A percentile compares a stretch with the other conserved stretches of the same genome.
These are phyloP conservation scores for Pheosia gnoma DNA, from an alignment of 2,888 invertebrate genomes.

Conservation along the genomic window DNA sequence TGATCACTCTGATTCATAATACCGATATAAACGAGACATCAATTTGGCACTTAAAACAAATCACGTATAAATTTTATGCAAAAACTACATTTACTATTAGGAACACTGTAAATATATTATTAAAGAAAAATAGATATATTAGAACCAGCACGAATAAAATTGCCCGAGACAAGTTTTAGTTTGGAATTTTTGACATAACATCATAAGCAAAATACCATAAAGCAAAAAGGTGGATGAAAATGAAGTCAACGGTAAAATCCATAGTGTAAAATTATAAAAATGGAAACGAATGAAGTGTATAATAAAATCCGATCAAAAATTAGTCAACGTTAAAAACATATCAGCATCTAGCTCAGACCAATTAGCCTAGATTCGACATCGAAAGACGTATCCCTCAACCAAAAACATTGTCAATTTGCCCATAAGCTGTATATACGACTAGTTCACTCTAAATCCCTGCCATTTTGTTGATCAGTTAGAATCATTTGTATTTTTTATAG, in stretches of 20 bases:
- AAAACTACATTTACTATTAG: constrained; percentile 69
- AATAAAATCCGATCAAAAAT: too few relatives aligned
- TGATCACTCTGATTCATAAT: constrained; percentile 79
- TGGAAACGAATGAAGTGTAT: background rate
- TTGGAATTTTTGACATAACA: constrained; percentile 79
- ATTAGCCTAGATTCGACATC: too few relatives aligned
- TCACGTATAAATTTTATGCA: constrained; percentile 69
- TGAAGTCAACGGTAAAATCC: constrained; percentile 66
- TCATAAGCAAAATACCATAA: constrained; percentile 60
- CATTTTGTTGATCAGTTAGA: too few relatives aligned
- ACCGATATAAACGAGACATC: constrained; percentile 69
- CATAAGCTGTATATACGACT: too few relatives aligned
- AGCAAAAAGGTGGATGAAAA: constrained; percentile 55
- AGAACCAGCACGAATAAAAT: constrained; percentile 66
- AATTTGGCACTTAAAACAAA: constrained; percentile 79
- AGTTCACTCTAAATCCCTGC: too few relatives aligned
- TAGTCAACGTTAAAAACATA: too few relatives aligned
- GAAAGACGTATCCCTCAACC: too few relatives aligned
- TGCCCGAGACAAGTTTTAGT: constrained; percentile 72
- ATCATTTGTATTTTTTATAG: too few relatives aligned
- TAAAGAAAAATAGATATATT: constrained; percentile 67
- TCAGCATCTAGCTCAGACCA: too few relatives aligned
- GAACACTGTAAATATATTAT: constrained; percentile 68
- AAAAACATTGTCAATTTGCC: too few relatives aligned
- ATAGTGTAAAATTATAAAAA: constrained; percentile 38